Conservation (phyloP, 2,113 vertebrate genomes). For the Burhinus bistriatus region DNA sequence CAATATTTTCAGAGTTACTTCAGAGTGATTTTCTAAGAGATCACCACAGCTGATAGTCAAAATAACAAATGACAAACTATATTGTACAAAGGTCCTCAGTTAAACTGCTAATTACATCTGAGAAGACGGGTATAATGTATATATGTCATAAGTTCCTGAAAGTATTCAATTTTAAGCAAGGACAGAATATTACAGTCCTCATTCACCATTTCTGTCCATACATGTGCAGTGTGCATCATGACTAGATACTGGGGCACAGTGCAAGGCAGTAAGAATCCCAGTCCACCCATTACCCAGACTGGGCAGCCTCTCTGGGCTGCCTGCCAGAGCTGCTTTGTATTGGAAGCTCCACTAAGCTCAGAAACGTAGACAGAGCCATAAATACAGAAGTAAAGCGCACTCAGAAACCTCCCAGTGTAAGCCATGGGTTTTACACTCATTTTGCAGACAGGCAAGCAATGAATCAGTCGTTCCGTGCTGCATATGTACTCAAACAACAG, state of each 20-base stretch:
- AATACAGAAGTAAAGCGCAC: neutral
- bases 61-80: neutral
- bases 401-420: neutral
- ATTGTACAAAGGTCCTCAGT: neutral
- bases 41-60: neutral
- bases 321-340: neutral
- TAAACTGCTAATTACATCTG: neutral
- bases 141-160: neutral
- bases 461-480: rapidly evolving
- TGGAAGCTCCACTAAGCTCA: neutral
- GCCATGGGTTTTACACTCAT: neutral
- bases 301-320: neutral
- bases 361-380: neutral
- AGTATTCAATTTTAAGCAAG: neutral
- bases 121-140: neutral
- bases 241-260: neutral
- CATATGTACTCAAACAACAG: neutral
- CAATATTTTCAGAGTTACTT: neutral
- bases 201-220: neutral
- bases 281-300: neutral
- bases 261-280: neutral
- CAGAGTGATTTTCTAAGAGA: neutral
- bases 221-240: neutral
- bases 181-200: neutral
- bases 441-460: neutral